These are phyloP conservation scores for Congeria kusceri DNA, from an alignment of 2,888 invertebrate species.

Conservation along the genomic window DNA sequence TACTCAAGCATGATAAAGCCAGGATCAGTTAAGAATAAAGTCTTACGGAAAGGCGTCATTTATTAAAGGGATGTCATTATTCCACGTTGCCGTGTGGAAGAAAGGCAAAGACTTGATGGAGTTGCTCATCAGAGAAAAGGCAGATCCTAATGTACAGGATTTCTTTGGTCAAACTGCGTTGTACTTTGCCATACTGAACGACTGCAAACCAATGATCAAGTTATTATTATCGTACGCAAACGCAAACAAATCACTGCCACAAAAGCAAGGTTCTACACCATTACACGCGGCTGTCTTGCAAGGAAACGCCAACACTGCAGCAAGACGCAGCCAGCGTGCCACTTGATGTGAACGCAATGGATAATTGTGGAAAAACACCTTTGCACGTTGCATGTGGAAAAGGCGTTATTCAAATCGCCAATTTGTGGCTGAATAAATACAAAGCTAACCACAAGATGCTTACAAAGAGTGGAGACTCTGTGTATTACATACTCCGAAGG, in stretches of 20 bases:
- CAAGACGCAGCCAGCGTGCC: not conserved
- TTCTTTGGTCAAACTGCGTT: constrained; percentile 40
- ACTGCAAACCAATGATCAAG: not conserved
- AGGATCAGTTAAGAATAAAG: constrained; percentile 21
- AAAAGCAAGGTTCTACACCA: constrained; percentile 42
- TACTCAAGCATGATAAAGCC: constrained; percentile 22
- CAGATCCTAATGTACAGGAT: constrained; percentile 30
- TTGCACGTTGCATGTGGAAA: constrained; percentile 31
- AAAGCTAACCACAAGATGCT: constrained; percentile 16
- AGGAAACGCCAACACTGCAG: not conserved
- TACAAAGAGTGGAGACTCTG: constrained; percentile 33
- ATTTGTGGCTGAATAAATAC: not conserved
- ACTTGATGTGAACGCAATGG: constrained; percentile 30
- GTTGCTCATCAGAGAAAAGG: constrained; percentile 2
- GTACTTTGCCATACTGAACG: constrained; percentile 22
- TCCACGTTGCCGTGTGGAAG: constrained; percentile 49
- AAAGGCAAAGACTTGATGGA: constrained; percentile 27
- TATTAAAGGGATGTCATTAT: constrained; percentile 47
- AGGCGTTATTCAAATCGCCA: not conserved
- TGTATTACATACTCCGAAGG: constrained; percentile 15
- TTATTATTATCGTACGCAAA: constrained; percentile 9
- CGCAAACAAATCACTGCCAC: constrained; percentile 16
- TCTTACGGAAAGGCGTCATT: constrained; percentile 38
- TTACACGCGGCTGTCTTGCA: constrained; percentile 26
- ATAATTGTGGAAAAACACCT: constrained; percentile 39